phyloP scores from a whole-genome alignment of 2,797 vertebrate species.

The Arctocebus calabarensis region DNA sequence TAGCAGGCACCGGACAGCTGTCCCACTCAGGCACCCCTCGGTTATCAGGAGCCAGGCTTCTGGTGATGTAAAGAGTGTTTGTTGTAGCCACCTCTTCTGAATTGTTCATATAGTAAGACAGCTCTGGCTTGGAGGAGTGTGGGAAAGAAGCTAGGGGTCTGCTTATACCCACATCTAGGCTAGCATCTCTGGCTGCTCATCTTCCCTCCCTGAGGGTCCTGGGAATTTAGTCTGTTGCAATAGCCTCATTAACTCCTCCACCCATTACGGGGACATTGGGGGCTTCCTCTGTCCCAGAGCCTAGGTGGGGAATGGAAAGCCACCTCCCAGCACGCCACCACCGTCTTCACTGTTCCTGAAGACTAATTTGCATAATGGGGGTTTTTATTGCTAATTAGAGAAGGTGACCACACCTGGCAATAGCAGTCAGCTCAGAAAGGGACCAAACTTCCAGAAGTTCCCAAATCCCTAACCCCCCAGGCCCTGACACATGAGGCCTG shows the following conservation, averaged over 20 bases:
- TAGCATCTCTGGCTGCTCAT: neutral
- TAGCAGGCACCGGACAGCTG: neutral
- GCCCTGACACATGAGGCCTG: neutral
- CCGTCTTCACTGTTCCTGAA: neutral
- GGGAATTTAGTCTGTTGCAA: neutral
- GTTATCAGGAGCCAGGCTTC: neutral
- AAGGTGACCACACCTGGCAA: neutral
- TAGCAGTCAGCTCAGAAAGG: neutral
- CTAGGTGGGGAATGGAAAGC: neutral
- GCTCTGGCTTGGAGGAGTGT: neutral
- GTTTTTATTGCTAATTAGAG: neutral
- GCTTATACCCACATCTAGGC: neutral
- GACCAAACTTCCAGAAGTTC: neutral
- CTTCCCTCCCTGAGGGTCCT: neutral
- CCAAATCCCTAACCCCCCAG: neutral
- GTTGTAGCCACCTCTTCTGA: neutral
- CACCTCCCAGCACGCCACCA: neutral
- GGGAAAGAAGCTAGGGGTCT: neutral
- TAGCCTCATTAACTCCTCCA: neutral
- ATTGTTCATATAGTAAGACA: neutral
- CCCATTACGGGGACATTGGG: too few species aligned
- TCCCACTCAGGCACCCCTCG: rapidly evolving
- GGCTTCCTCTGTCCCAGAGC: neutral
- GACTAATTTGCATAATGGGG: neutral
- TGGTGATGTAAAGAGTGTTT: neutral